phyloP scores from a whole-genome alignment of 2,113 vertebrate genomes.

The Hemicordylus capensis region DNA sequence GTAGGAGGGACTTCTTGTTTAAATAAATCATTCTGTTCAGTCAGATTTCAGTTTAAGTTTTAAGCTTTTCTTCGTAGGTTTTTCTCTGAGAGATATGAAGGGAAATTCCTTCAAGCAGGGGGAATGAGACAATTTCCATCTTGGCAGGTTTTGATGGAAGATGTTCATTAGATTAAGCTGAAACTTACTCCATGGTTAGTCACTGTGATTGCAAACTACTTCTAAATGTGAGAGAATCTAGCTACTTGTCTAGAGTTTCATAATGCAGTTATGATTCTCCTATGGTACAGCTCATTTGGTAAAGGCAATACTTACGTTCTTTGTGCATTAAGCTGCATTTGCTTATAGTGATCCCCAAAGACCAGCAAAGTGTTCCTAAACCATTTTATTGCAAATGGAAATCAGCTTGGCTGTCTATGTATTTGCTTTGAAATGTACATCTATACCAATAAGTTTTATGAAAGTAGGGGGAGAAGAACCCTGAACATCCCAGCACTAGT shows the following conservation, averaged over 20 bases:
- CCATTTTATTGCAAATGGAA: slow-evolving; percentile 67
- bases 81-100: too few species aligned
- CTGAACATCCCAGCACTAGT: slow-evolving; percentile 69
- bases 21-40: not conserved
- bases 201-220: too few species aligned
- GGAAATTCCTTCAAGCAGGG: too few species aligned
- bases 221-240: not conserved
- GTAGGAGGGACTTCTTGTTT: not conserved
- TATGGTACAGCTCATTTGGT: not conserved
- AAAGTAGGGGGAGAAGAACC: slow-evolving; percentile 34
- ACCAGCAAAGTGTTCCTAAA: slow-evolving; percentile 60
- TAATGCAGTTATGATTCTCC: not conserved
- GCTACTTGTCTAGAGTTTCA: not conserved
- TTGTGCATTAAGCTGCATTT: slow-evolving; percentile 45
- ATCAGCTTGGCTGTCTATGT: slow-evolving; percentile 65
- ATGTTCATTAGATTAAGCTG: too few species aligned
- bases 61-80: too few species aligned
- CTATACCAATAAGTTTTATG: slow-evolving; percentile 67
- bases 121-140: too few species aligned
- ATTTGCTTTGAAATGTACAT: slow-evolving; percentile 66
- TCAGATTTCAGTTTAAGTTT: too few species aligned
- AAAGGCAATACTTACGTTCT: not conserved
- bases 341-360: slow-evolving; percentile 60
- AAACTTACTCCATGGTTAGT: too few species aligned
- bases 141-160: too few species aligned